A percentile compares a stretch with the other conserved stretches of the same genome.
These are phyloP conservation scores for Auanema sp. DNA, from an alignment of 2,888 invertebrate genomes.

Conservation along the genomic window DNA sequence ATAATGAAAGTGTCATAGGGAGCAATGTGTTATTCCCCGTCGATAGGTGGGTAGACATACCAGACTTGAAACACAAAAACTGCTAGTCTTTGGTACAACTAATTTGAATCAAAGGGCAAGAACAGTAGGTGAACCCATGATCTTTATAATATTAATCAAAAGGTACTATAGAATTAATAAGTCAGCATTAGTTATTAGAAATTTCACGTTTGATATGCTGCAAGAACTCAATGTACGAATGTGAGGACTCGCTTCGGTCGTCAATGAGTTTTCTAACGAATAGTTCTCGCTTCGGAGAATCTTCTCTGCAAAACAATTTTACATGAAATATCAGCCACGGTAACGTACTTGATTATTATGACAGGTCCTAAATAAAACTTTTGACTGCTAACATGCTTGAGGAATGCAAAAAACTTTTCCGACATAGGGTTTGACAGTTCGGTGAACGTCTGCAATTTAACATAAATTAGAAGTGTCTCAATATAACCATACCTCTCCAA, in stretches of 20 bases:
- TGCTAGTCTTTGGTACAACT: no score
- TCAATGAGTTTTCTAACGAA: conserved; percentile 89
- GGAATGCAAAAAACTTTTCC: conserved; percentile 31
- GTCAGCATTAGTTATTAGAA: no score
- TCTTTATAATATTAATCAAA: not conserved
- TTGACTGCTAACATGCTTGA: conserved; percentile 34
- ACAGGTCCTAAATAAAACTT: conserved; percentile 38
- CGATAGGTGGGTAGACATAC: no score
- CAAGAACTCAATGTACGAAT: conserved; percentile 96
- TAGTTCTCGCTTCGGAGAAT: conserved; percentile 78
- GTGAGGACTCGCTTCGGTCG: conserved; percentile 87
- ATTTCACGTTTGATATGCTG: conserved; percentile 74
- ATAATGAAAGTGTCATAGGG: conserved; percentile 5
- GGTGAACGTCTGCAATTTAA: conserved; percentile 23
- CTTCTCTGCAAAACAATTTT: conserved; percentile 79
- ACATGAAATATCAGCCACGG: no score
- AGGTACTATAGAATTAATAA: no score
- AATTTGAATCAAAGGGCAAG: no score
- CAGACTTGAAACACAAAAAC: no score
- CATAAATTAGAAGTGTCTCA: not conserved
- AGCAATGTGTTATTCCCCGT: no score
- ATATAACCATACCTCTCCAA: conserved; percentile 31
- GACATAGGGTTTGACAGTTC: conserved; percentile 34
- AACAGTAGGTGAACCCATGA: not conserved
- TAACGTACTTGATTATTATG: conserved; percentile 30